Evolutionary conservation across 2,797 vertebrate genomes (phyloP).

Genomic region (Sphenopsis melanotis): DNA sequence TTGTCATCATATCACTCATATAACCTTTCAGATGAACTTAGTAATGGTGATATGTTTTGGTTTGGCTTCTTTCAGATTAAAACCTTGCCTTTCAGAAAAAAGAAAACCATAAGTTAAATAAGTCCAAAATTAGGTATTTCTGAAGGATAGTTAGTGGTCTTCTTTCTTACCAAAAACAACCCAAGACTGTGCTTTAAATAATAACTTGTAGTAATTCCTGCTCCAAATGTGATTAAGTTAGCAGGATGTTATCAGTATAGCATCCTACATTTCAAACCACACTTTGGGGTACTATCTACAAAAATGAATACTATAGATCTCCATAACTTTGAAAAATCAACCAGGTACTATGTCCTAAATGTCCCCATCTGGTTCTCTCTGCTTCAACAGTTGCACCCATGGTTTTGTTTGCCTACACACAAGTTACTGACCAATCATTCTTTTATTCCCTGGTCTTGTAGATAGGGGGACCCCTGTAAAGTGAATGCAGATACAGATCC

Average conservation of each 20-base stretch:
- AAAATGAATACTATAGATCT: neutral
- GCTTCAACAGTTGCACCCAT: neutral
- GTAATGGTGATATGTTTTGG: conserved; percentile 50
- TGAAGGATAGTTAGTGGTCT: conserved; percentile 50
- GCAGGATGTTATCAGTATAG: neutral
- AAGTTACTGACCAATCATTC: neutral
- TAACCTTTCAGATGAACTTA: conserved; percentile 57
- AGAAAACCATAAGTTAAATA: conserved; percentile 55
- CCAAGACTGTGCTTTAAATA: conserved; percentile 34
- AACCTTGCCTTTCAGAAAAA: conserved; percentile 40
- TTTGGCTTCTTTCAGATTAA: conserved; percentile 49
- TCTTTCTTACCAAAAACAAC: conserved; percentile 34
- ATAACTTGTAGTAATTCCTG: neutral
- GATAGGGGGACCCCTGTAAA: conserved; percentile 15
- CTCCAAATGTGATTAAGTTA: conserved; percentile 1
- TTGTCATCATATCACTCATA: conserved; percentile 16
- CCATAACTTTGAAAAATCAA: neutral
- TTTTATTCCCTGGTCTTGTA: conserved; percentile 14
- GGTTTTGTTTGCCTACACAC: neutral
- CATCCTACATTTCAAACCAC: neutral
- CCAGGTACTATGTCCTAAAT: neutral
- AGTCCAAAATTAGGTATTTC: conserved; percentile 55
- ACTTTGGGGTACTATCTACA: neutral
- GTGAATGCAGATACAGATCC: neutral
- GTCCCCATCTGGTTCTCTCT: neutral